A percentile compares a stretch with the other conserved stretches of the same genome.
These are phyloP conservation scores for Baryphthengus martii DNA, from an alignment of 2,113 vertebrate species.

Conservation along the genomic window DNA sequence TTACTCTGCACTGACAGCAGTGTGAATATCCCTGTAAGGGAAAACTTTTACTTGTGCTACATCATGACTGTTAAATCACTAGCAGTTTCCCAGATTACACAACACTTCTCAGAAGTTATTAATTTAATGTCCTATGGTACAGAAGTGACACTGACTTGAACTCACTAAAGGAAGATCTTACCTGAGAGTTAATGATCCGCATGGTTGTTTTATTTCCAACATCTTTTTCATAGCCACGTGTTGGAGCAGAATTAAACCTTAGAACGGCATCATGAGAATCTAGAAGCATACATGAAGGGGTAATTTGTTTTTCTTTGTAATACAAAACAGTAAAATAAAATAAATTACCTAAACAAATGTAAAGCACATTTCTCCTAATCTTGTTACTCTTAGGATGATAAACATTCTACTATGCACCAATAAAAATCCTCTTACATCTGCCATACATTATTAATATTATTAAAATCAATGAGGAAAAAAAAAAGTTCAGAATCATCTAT, in stretches of 20 bases:
- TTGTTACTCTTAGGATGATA: neutral
- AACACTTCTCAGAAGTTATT: neutral
- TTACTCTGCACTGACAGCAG: neutral
- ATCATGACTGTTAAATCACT: neutral
- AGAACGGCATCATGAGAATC: constrained; percentile 95
- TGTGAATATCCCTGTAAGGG: neutral
- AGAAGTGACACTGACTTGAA: neutral
- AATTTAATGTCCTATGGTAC: neutral
- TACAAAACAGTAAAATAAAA: neutral
- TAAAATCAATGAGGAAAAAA: neutral
- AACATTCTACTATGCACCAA: neutral
- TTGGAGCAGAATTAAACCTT: constrained; percentile 95
- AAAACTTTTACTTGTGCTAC: neutral
- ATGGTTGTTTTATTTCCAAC: constrained; percentile 96
- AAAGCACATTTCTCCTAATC: neutral
- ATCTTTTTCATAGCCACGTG: constrained; percentile 89
- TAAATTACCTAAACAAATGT: neutral
- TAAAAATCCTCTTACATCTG: neutral
- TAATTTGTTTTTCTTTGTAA: neutral
- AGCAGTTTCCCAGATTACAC: neutral
- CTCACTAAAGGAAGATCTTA: constrained; percentile 63
- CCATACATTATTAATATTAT: neutral
- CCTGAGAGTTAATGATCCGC: constrained; percentile 97
- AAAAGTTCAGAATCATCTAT: neutral
- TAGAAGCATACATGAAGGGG: constrained; percentile 66